Percentiles rank a stretch among this genome's conserved stretches.
phyloP scores from a whole-genome alignment of 1,140 invertebrate genomes.

The Panulirus ornatus region DNA sequence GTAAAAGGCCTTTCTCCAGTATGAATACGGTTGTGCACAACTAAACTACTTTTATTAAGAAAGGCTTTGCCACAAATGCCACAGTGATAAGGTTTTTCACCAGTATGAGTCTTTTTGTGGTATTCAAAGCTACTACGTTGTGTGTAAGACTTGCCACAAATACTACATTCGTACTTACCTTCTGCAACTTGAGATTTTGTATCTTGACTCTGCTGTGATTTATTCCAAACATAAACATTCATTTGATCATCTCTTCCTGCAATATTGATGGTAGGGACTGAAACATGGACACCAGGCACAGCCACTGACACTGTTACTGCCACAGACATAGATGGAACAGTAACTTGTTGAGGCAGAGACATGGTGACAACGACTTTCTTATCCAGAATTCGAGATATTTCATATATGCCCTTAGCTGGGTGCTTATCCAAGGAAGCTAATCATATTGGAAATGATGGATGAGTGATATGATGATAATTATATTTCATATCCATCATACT shows the following conservation, averaged over 20 bases:
- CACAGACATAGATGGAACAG: slow-evolving; percentile 23
- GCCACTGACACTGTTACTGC: slow-evolving; percentile 25
- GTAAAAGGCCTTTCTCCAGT: slow-evolving; percentile 78
- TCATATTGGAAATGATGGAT: neutral
- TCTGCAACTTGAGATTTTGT: slow-evolving; percentile 25
- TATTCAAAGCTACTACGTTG: slow-evolving; percentile 70
- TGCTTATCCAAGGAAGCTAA: neutral
- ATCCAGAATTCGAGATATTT: neutral
- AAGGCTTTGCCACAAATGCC: slow-evolving; percentile 79
- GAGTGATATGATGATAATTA: neutral
- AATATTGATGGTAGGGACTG: slow-evolving; percentile 14
- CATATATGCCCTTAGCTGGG: neutral
- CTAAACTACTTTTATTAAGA: slow-evolving; percentile 76
- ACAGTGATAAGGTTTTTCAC: slow-evolving; percentile 77
- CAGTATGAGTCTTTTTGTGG: slow-evolving; percentile 81
- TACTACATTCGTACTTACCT: slow-evolving; percentile 51
- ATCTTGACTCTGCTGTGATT: slow-evolving; percentile 44
- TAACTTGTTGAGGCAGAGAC: slow-evolving; percentile 29
- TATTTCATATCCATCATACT: neutral
- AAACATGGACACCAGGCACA: slow-evolving; percentile 29
- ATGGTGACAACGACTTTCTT: neutral
- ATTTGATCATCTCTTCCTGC: slow-evolving; percentile 13
- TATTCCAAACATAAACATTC: slow-evolving; percentile 32
- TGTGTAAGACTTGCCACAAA: slow-evolving; percentile 78
- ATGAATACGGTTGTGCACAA: slow-evolving; percentile 84